Base-by-base conservation (phyloP, 2,888 invertebrate species). In the Smittia aterrima region DNA sequence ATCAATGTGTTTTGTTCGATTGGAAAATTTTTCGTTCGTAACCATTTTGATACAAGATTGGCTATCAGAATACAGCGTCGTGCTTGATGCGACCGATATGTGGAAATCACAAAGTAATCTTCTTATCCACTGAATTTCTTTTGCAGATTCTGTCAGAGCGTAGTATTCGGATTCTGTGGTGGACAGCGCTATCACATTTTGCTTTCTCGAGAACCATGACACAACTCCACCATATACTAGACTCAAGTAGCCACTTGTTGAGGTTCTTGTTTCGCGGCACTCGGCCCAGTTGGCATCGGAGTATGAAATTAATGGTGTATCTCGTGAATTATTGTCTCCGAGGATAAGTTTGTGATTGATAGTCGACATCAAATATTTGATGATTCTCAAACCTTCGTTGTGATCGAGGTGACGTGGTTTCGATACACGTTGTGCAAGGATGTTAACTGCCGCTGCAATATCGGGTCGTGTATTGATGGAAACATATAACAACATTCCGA, bases 261-360 rank as follows among this genome's bases (percentile, higher is more conserved):
- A 81, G 72, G 79, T 80, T 66, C 79, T 53, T 53, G 77, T 77
- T 3, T 11, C 24, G 53, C 76, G 75, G 68, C 80, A 76, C 54
- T 80, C 78, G 7, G 79, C 80, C 79, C 79, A 80, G 76, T 78
- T 78, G 41, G 80, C 80, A 75, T 80, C 79, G 6, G 79, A 78
- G 72, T 78, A 80, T 11, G 38, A 4, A 38, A 38, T 38, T 38
- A 38, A 38, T 7, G 38, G 38, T 9, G 4, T 4, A 38, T 38
- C 4, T 38, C 6, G 6, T 4, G 18, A 18, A 16, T n/a, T 16
- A 18, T 16, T 54, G 11, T 16, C 20, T n/a, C n/a, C n/a, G 1
- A 54, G 20, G 13, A 7, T n/a, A 16, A 54, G 20, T 3, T 3
- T 18, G 2, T 32, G 74, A 13, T 11, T 18, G 18, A 6, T 54